Evolutionary conservation across 2,113 vertebrate species (phyloP), one percentile per base, ranked within the genome.

Genomic region (Chaetodon trifascialis): DNA sequence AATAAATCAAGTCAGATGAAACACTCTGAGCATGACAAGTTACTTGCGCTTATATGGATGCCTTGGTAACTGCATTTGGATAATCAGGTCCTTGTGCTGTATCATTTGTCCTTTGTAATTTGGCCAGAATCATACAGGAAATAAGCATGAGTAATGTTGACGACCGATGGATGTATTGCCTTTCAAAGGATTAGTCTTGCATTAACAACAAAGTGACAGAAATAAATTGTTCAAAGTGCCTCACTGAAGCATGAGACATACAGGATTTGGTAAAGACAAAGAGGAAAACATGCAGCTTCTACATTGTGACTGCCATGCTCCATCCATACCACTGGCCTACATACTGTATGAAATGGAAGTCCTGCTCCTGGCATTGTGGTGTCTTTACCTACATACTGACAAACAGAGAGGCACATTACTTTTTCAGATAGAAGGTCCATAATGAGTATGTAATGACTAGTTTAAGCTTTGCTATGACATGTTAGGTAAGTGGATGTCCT

Each of bases 1-100:
- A 72, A 90, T 93, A 89, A 93, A 93, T 93, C 90, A 93, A 79
- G 73, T 89, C 73, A 90, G 88, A 89, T 87, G 87, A 91, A 91
- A 92, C 76, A 84, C 86, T 87, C 65, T 11, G 73, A 84, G 88
- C 91, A 84, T 84, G 86, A 91, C 87, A 70, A 87, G 79, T 86
- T 84, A 77, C 83, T 85, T 51, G 79, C 54, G 47, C 82, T 89
- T 71, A 73, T 82, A 86, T 81, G 74, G 78, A 89, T 88, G 90
- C 75, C 70, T 85, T 82, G 56, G 77, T 84, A 80, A 88, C 84
- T 85, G 84, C 80, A 62, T 89, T 84, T 80, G 69, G 80, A 86
- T 89, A 88, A 91, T 90, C 84, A 59, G 82, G 73, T 85, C 82
- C 76, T 90, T 82, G 80, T 82, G 79, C 73, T 82, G 66, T 42